A percentile compares a stretch with the other conserved stretches of the same genome.
These are phyloP conservation scores for Metaphire vulgaris DNA, from an alignment of 1,140 invertebrate species.

Conservation along the genomic window DNA sequence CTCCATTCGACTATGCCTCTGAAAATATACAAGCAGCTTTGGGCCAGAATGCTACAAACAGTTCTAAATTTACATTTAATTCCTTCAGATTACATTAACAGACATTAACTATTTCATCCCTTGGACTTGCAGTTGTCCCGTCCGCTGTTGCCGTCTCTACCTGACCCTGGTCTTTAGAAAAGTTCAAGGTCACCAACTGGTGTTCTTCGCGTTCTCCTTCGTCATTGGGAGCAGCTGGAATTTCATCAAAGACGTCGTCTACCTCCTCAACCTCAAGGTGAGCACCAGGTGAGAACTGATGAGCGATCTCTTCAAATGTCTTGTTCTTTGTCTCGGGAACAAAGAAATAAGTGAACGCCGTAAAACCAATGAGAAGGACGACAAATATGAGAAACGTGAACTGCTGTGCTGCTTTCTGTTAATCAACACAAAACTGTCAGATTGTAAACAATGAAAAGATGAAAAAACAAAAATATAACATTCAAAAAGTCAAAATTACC, in stretches of 20 bases:
- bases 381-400: slow-evolving; percentile 92
- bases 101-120: too few species aligned
- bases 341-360: slow-evolving; percentile 94
- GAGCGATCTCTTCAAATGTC: slow-evolving; percentile 85
- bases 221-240: not conserved
- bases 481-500: too few species aligned
- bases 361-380: slow-evolving; percentile 88
- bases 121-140: too few species aligned
- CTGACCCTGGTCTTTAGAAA: not conserved
- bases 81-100: too few species aligned
- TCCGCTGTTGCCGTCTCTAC: not conserved
- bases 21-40: too few species aligned
- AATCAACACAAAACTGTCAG: too few species aligned
- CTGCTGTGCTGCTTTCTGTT: not conserved
- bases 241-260: not conserved
- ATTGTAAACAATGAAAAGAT: too few species aligned
- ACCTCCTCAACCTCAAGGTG: not conserved
- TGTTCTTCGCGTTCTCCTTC: not conserved
- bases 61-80: too few species aligned
- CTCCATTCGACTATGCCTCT: too few species aligned
- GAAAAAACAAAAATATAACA: too few species aligned
- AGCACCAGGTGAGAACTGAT: not conserved
- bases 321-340: slow-evolving; percentile 98
- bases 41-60: too few species aligned
- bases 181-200: not conserved